Conservation (phyloP, 2,888 invertebrate species). For the Dione juno region DNA sequence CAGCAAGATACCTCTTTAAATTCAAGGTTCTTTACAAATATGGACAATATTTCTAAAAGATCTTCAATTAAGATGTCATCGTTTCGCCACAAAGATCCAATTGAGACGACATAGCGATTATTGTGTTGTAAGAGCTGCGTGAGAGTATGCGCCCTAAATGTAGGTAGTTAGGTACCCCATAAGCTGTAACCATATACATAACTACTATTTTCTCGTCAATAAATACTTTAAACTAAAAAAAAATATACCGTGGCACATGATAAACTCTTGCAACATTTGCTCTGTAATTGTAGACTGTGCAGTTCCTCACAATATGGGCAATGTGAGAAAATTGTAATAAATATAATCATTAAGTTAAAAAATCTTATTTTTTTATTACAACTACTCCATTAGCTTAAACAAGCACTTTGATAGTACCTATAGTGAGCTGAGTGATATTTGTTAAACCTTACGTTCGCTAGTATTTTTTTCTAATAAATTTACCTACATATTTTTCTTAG, state of each 20-base stretch:
- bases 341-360: too few relatives aligned
- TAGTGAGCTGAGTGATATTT: too few relatives aligned
- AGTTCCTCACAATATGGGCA: background rate
- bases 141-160: conserved; percentile 48
- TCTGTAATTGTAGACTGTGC: background rate
- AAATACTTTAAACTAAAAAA: background rate
- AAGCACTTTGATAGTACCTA: too few relatives aligned
- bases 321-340: background rate
- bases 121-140: conserved; percentile 52
- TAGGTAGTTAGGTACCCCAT: background rate
- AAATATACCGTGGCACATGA: background rate
- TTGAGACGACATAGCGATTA: conserved; percentile 34
- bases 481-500: too few relatives aligned
- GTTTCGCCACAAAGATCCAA: conserved; percentile 34
- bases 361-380: too few relatives aligned
- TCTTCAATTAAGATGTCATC: conserved; percentile 38
- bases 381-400: too few relatives aligned
- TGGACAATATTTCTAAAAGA: conserved; percentile 31
- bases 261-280: background rate
- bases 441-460: too few relatives aligned
- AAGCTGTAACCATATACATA: background rate
- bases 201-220: background rate
- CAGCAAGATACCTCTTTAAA: conserved; percentile 6
- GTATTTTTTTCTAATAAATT: too few relatives aligned
- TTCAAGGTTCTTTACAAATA: conserved; percentile 25